These are phyloP conservation scores for Falco rusticolus DNA, from an alignment of 2,797 vertebrate species.

Conservation along the genomic window DNA sequence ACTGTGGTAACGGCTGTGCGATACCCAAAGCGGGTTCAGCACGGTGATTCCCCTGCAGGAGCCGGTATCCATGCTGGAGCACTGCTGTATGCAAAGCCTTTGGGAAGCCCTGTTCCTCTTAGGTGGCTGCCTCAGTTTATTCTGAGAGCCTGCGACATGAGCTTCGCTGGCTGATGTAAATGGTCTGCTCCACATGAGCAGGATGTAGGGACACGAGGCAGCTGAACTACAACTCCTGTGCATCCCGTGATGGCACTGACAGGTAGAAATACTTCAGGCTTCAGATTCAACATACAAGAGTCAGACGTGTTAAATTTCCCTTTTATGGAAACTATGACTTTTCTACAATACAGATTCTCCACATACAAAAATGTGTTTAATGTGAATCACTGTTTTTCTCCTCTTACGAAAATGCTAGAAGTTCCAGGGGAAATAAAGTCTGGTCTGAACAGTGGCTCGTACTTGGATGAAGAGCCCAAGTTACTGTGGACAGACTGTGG, in stretches of 20 bases:
- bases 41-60: not conserved
- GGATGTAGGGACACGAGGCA: not conserved
- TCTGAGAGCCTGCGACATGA: not conserved
- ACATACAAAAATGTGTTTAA: not conserved
- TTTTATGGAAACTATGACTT: not conserved
- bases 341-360: not conserved
- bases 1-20: accelerated
- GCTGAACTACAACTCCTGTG: not conserved
- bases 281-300: not conserved
- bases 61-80: not conserved
- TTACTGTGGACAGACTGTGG: not conserved
- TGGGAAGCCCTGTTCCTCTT: not conserved
- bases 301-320: not conserved
- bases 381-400: not conserved
- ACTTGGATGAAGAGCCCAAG: not conserved
- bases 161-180: not conserved
- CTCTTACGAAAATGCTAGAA: not conserved
- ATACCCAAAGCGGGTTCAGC: not conserved
- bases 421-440: not conserved
- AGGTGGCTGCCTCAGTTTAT: not conserved
- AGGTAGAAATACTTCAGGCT: not conserved
- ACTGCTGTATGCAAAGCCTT: not conserved
- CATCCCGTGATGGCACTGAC: not conserved
- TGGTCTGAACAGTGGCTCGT: not conserved
- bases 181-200: not conserved